Evolutionary conservation across 2,797 vertebrate genomes (phyloP), one percentile per base, ranked within the genome.

Genomic region (Macropus fuliginosus): DNA sequence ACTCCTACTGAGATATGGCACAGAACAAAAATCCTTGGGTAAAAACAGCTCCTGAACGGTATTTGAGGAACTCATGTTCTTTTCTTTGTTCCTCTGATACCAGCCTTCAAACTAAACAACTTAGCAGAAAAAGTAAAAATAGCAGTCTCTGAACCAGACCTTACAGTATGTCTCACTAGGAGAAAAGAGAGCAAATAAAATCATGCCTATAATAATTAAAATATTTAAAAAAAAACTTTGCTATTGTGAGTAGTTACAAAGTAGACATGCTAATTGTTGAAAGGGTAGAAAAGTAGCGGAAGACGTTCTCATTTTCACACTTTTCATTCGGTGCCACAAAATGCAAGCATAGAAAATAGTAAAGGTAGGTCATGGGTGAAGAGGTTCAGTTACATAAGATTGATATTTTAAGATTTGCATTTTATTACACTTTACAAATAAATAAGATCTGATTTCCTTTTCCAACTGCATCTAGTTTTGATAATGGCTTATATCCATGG

Each of bases 151-250:
- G 95, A 96, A 96, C n/a, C 93, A 97, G 97, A 94, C 95, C 98
- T 96, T 91, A 94, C 91, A 97, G 94, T 95, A 95, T 96, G 31
- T 81, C 98, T 90, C 98, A 98, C 98, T 98, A 92, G 93, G 98
- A 96, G 96, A 97, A 96, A 96, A 96, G 92, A 98, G 98, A 98
- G 96, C 59, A 97, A 96, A 97, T 81, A 40, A 98, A 98, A 98
- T 98, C 98, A 97, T 95, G 97, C 98, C 97, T 98, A 98, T 97
- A 98, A 98, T 98, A 98, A 98, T 98, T 98, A 98, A 98, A 99
- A 98, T 97, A 96, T 66, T 97, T 91, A 46, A 95, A 66, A 99
- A 99, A n/a, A n/a, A 98, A 98, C 98, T 98, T 98, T 99, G 98
- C 98, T 98, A 98, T 98, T 93, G 97, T 62, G 98, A 98, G 98